phyloP scores from a whole-genome alignment of 2,113 vertebrate genomes.

The Sapayoa aenigma region DNA sequence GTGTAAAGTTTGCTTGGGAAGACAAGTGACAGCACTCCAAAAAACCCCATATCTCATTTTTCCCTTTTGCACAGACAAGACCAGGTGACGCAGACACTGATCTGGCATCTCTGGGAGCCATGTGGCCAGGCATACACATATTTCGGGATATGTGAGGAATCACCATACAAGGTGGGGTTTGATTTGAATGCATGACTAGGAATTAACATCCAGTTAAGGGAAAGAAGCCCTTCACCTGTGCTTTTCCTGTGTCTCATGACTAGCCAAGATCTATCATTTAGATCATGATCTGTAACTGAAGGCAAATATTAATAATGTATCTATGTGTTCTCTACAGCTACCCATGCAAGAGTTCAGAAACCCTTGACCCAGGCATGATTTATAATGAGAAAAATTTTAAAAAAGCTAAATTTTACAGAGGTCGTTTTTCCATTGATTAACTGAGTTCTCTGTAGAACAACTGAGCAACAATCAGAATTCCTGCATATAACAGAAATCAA shows the following conservation, averaged over 20 bases:
- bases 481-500: not conserved
- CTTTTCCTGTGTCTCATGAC: not conserved
- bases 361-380: not conserved
- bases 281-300: not conserved
- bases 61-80: not conserved
- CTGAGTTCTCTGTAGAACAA: not conserved
- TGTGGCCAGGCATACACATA: accelerated
- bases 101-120: not conserved
- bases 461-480: not conserved
- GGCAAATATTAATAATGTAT: not conserved
- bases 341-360: not conserved
- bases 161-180: not conserved
- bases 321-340: not conserved
- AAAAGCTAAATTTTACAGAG: not conserved
- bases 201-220: not conserved
- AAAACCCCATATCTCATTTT: not conserved
- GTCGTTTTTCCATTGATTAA: not conserved
- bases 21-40: not conserved
- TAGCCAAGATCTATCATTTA: not conserved
- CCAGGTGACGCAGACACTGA: not conserved
- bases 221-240: not conserved
- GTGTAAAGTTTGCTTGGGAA: not conserved
- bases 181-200: not conserved
- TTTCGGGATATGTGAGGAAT: not conserved
- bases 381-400: not conserved